Evolutionary conservation across 2,113 vertebrate genomes (phyloP).

Genomic region (Syngnathus typhle): DNA sequence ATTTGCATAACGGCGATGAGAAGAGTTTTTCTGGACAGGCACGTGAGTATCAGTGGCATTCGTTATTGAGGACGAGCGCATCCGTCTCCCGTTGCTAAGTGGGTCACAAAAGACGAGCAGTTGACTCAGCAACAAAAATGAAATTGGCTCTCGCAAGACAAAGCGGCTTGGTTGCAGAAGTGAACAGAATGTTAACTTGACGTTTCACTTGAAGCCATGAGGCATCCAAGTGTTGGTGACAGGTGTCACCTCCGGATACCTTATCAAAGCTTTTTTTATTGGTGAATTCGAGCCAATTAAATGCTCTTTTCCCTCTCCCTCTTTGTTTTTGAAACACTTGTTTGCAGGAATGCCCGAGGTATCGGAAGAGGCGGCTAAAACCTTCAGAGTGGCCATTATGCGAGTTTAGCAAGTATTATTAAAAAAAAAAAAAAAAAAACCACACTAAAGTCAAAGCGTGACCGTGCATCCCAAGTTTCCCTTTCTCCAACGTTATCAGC

Average conservation of each 20-base stretch:
- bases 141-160: too few relatives aligned
- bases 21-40: slow-evolving; percentile 27
- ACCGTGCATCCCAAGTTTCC: slow-evolving; percentile 1
- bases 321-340: slow-evolving; percentile 13
- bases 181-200: too few relatives aligned
- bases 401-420: slow-evolving; percentile 1
- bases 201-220: background rate
- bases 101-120: too few relatives aligned
- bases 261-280: slow-evolving; percentile 21
- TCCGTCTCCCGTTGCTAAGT: too few relatives aligned
- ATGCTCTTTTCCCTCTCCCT: too few relatives aligned
- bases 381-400: slow-evolving; percentile 43
- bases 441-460: slow-evolving; percentile 16
- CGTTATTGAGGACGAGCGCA: slow-evolving; percentile 12
- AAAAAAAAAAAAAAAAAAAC: background rate
- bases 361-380: slow-evolving; percentile 31
- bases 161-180: too few relatives aligned
- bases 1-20: slow-evolving; percentile 58
- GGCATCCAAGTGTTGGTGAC: background rate
- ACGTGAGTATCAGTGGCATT: slow-evolving; percentile 27
- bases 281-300: too few relatives aligned
- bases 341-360: slow-evolving; percentile 35
- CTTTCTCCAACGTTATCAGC: slow-evolving; percentile 9
- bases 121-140: too few relatives aligned
- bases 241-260: background rate